Percentiles rank a stretch among this genome's conserved stretches.
phyloP scores from a whole-genome alignment of 2,797 vertebrate genomes.

The Thaleichthys pacificus region DNA sequence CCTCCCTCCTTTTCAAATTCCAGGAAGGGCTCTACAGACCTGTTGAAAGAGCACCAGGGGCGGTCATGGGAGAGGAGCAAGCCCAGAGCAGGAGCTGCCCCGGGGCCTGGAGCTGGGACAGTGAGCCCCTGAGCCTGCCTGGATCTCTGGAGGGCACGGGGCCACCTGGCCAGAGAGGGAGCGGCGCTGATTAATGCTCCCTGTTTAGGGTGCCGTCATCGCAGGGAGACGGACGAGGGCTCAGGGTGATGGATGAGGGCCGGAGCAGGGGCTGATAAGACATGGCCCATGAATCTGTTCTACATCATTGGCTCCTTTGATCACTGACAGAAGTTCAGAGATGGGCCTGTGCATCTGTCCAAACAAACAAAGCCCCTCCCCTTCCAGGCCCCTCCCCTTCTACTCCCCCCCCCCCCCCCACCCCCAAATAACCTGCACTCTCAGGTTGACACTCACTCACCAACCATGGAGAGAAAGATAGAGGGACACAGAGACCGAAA shows the following conservation, averaged over 20 bases:
- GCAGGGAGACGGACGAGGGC: slow-evolving; percentile 83
- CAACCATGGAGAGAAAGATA: slow-evolving; percentile 27
- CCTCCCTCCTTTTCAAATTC: slow-evolving; percentile 29
- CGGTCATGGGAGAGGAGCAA: slow-evolving; percentile 25
- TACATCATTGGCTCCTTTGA: slow-evolving; percentile 94
- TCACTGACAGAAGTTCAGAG: slow-evolving; percentile 92
- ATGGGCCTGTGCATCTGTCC: slow-evolving; percentile 89
- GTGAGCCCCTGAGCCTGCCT: slow-evolving; percentile 42
- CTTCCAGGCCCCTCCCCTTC: slow-evolving; percentile 48
- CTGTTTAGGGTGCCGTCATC: slow-evolving; percentile 90
- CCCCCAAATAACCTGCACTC: slow-evolving; percentile 38
- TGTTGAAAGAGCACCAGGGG: slow-evolving; percentile 40
- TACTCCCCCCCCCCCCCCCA: not conserved
- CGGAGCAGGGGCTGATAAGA: slow-evolving; percentile 89
- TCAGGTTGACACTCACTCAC: slow-evolving; percentile 60
- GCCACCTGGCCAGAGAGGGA: slow-evolving; percentile 86
- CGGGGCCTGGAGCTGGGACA: slow-evolving; percentile 22
- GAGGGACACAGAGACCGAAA: slow-evolving; percentile 24
- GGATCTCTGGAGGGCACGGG: slow-evolving; percentile 81
- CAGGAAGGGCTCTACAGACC: slow-evolving; percentile 27
- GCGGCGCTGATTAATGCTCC: slow-evolving; percentile 91
- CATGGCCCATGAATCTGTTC: slow-evolving; percentile 96
- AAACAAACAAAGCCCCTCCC: slow-evolving; percentile 84
- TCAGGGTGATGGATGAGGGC: slow-evolving; percentile 87
- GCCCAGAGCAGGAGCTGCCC: not conserved